Base-by-base conservation (phyloP, 2,797 vertebrate species). In the Anisognathus igniventris region DNA sequence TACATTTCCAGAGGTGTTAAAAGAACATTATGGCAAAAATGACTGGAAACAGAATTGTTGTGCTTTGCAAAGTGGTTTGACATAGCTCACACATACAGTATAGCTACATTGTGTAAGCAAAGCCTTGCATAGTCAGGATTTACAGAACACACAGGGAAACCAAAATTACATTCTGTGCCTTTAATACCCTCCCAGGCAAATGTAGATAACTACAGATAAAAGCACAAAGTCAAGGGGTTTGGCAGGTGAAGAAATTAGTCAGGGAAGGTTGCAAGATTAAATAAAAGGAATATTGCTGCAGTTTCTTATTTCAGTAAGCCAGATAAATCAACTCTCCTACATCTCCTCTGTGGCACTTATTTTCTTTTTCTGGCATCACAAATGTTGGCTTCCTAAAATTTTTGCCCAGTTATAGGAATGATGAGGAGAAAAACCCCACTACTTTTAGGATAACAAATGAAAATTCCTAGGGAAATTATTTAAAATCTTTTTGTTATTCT, bases 21-120 rank as follows among this genome's bases (percentile, higher is more conserved):
- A 14, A 67, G 68, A 88, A 62, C 11, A 42, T 2, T 2, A 44
- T n/a, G 66, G 30, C 64, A 78, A 60, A 86, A 86, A 66, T 61
- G 66, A 82, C 44, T 37, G 35, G 64, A 95, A 74, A 78, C 47
- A 27, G 44, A 68, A 42, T 79, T 92, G 67, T 74, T 90, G 85
- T 80, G 17, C 51, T 80, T 77, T 74, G 28, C 31, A 42, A 65
- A 77, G 37, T 80, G 42, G 54, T 86, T 94, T 77, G 56, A 58
- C 54, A 39, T 74, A 65, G 35, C 37, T 86, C 75, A 71, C 33
- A 39, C 30, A 57, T 18, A 57, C 18, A 74, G 6, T 50, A 37
- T 4, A 53, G 60, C 44, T 44, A 28, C 23, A 33, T 0, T 39
- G 14, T 64, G n/a, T 67, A 86, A 89, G 57, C 37, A 90, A 70